Evolutionary conservation across 2,888 invertebrate genomes (phyloP), one percentile per base, ranked within the genome.

Genomic region (Choreutis nemorana): DNA sequence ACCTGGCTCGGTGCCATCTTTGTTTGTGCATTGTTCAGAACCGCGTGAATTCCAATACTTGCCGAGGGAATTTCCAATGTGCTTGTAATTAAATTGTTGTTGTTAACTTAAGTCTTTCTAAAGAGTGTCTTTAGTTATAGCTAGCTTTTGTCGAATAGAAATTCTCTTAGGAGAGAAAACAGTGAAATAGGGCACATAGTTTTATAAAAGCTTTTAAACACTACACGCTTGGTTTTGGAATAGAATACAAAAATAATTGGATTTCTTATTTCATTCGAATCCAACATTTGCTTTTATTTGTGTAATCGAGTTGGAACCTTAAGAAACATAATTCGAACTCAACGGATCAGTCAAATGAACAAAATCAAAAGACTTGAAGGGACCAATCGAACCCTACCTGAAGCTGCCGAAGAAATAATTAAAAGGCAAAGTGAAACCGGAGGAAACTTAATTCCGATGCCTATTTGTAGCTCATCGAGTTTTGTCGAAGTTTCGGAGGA

Each of bases 401-500:
- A 52, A 55, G 54, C 45, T 50, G 46, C 48, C 43, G 42, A 43
- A 55, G 62, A 62, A 71, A 77, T 78, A 77, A 78, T 78, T 78
- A 78, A 77, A 78, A 77, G 75, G 70, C 70, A 58, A 51, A 63
- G 66, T 55, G 68, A 66, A 63, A 67, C 62, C 61, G 61, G 50
- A 54, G 50, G 57, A 55, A 70, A 75, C 72, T 73, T 67, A 62
- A 70, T 70, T 64, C 64, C 65, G 62, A 72, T 75, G 73, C 72
- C 65, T 71, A 72, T 77, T 75, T 70, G 72, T 66, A 68, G 61
- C 70, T 68, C 71, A 65, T 63, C 60, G 58, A 66, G 60, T 68
- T 68, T 49, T 36, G 42, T 35, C 40, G 37, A 54, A 58, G 48
- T 59, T 56, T 30, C 37, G 33, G 43, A 47, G 47, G 61, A 48